Evolutionary conservation across 2,113 vertebrate genomes (phyloP), one percentile per base, ranked within the genome.

Genomic region (Gallinago undulata): DNA sequence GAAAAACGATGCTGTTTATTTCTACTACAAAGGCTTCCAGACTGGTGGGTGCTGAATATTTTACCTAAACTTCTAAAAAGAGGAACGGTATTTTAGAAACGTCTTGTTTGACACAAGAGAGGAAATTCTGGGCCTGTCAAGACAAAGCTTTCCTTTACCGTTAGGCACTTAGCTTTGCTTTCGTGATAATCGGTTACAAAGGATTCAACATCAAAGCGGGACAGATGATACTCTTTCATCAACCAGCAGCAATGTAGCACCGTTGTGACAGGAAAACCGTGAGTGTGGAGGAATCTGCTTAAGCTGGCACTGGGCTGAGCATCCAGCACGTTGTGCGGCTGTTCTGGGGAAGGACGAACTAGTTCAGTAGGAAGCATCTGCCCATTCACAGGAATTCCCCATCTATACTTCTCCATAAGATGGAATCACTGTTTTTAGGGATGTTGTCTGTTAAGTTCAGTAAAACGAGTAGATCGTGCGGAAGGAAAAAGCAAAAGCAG

Each of bases 271-370:
- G 89, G 62, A 47, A n/a, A 79, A 50, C 23, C 6, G 33, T 27
- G 35, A 53, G 39, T 3, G 19, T 64, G 55, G 50, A 92, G 79
- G 72, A 94, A 73, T 57, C 87, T 89, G 82, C 43, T 67, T 67
- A 84, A 80, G 79, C 89, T 93, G 88, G 93, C 90, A 86, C 84
- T 90, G 80, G 84, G 79, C 94, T 96, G 83, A 56, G 86, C 76
- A 62, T 67, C 76, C 83, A 47, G 88, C 22, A 0, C 23, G 47
- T 35, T 56, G 68, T 62, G 4, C 72, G 59, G 39, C 70, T 51
- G n/a, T 35, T 57, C 39, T n/a, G 14, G 73, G 76, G 45, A 74
- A 82, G 39, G 85, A 63, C 22, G 19, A 48, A 12, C 7, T 35
- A n/a, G 53, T 35, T 78, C 30, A n/a, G 45, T 43, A 73, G 90